Evolutionary conservation across 35 echinoderm and acorn worm species (phyloP).

Genomic region (Anneissia japonica): DNA sequence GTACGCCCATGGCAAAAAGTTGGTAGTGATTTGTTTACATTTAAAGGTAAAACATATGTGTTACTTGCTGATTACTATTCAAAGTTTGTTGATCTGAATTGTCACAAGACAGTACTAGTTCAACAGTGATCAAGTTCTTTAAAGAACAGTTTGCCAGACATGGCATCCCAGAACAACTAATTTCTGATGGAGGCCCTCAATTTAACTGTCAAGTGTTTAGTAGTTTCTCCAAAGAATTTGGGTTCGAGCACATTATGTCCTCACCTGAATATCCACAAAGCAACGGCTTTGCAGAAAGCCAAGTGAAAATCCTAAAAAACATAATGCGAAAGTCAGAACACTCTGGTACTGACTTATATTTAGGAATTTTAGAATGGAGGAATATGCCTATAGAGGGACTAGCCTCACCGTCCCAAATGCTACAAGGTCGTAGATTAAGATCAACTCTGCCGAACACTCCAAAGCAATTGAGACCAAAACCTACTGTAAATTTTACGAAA

Average conservation of each 20-base stretch:
- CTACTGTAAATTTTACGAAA: no score
- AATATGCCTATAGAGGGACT: neutral
- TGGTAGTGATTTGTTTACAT: no score
- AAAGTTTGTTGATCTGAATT: neutral
- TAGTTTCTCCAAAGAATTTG: neutral
- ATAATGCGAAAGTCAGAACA: conserved; percentile 5
- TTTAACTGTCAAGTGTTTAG: neutral
- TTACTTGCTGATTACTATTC: neutral
- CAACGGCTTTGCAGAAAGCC: conserved; percentile 19
- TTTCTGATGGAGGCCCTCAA: neutral
- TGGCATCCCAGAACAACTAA: neutral
- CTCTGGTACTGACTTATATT: neutral
- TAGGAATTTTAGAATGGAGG: neutral
- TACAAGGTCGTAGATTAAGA: no score
- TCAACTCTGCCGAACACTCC: no score
- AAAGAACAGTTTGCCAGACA: neutral
- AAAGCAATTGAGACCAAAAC: no score
- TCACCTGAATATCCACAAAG: neutral
- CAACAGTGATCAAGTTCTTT: neutral
- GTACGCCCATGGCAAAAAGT: no score
- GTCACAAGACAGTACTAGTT: neutral
- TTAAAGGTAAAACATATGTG: neutral
- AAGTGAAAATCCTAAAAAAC: conserved; percentile 13
- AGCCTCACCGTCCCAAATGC: no score
- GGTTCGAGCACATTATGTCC: neutral